Percentiles rank a stretch among this genome's conserved stretches.
phyloP scores from a whole-genome alignment of 1,140 invertebrate species.

The Zaprionus ornatus region DNA sequence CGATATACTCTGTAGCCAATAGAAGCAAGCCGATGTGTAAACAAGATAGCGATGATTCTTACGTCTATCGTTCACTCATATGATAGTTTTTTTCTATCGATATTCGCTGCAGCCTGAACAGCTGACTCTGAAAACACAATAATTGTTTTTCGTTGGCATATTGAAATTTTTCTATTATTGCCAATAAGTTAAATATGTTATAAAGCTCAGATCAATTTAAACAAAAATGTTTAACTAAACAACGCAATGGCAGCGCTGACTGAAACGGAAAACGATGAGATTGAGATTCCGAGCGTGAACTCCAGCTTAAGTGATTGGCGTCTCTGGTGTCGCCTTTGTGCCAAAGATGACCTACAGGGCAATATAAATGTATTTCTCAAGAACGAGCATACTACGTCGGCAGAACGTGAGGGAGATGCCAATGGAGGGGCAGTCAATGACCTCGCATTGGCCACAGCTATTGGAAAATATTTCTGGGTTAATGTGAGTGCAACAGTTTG shows the following conservation, averaged over 20 bases:
- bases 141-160: conserved; percentile 16
- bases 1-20: too few species aligned
- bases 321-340: conserved; percentile 79
- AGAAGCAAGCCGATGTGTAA: neutral
- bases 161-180: conserved; percentile 9
- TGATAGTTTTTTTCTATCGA: neutral
- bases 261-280: conserved; percentile 4
- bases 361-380: conserved; percentile 72
- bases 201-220: neutral
- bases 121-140: conserved; percentile 25
- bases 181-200: conserved; percentile 1
- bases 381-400: conserved; percentile 40
- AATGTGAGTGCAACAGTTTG: conserved; percentile 48
- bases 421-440: conserved; percentile 4
- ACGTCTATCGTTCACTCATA: neutral
- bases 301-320: conserved; percentile 41
- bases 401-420: conserved; percentile 10
- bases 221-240: conserved; percentile 4
- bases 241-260: conserved; percentile 38
- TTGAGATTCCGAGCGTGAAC: neutral
- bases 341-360: conserved; percentile 62
- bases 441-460: conserved; percentile 60
- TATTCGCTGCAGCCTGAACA: conserved; percentile 2
- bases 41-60: conserved; percentile 11
- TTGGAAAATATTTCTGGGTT: conserved; percentile 75